These are phyloP conservation scores for Colinus virginianus DNA, from an alignment of 2,113 vertebrate species.

Conservation along the genomic window DNA sequence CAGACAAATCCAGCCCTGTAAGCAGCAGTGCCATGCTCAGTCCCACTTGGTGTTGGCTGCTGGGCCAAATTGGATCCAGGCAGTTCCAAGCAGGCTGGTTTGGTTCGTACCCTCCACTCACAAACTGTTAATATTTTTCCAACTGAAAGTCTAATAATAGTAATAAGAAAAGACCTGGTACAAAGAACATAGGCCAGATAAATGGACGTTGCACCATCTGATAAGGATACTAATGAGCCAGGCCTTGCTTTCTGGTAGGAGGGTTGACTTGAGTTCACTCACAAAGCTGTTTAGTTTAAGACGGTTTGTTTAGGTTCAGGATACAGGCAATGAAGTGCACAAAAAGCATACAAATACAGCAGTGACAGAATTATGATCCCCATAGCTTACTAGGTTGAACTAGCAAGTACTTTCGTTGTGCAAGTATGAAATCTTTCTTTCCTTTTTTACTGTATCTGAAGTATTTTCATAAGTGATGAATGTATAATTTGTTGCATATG, in stretches of 20 bases:
- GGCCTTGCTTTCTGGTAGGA: background rate
- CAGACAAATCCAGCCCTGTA: slow-evolving; percentile 5
- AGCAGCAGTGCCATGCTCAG: background rate
- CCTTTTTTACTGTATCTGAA: background rate
- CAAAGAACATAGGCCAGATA: background rate
- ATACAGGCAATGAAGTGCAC: background rate
- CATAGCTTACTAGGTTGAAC: background rate
- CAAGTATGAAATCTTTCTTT: background rate
- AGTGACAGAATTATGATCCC: background rate
- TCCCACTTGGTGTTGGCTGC: background rate
- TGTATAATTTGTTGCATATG: background rate
- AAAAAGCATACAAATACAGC: background rate
- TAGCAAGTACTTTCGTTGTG: background rate
- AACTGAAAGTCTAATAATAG: background rate
- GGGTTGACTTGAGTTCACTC: background rate
- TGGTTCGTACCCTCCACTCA: fast-evolving
- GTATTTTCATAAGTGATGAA: background rate
- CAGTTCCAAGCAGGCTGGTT: background rate
- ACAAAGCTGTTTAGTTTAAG: background rate
- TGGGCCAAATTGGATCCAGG: background rate
- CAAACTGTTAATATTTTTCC: background rate
- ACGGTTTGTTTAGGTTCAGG: slow-evolving; percentile 3
- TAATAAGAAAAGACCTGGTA: background rate
- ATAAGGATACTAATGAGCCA: background rate
- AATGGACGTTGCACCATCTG: background rate